Percentiles rank a stretch among this genome's conserved stretches.
phyloP scores from a whole-genome alignment of 2,888 invertebrate species.

The Cheilosia variabilis region DNA sequence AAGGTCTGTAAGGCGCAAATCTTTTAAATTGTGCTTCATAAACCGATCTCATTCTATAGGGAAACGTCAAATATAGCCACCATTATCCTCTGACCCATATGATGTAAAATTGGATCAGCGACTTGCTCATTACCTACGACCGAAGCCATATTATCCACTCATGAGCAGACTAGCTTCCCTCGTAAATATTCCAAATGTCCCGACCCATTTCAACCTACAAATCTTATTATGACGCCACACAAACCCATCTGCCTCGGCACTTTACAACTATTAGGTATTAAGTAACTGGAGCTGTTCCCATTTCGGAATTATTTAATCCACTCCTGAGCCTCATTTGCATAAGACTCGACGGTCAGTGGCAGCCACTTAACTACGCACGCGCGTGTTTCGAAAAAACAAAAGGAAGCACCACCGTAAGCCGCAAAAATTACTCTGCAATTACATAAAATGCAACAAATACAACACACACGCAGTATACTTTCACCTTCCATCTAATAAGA shows the following conservation, averaged over 20 bases:
- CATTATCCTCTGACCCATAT: no score
- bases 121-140: no score
- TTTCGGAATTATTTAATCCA: neutral
- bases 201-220: neutral
- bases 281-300: neutral
- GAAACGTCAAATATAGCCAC: no score
- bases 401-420: neutral
- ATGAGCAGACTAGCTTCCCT: neutral
- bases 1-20: no score
- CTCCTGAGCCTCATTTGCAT: neutral
- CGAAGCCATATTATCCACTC: no score
- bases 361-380: neutral
- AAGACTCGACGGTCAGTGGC: neutral
- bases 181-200: neutral
- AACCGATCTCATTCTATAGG: no score
- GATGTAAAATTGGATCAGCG: no score
- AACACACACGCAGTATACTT: constrained; percentile 5
- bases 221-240: neutral
- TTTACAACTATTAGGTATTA: neutral
- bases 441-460: constrained; percentile 13
- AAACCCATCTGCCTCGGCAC: neutral
- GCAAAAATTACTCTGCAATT: neutral
- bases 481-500: constrained; percentile 27
- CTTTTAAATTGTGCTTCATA: no score
- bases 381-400: constrained; percentile 5